Evolutionary conservation across 2,113 vertebrate genomes (phyloP), one percentile per base, ranked within the genome.

Genomic region (Osmerus mordax): DNA sequence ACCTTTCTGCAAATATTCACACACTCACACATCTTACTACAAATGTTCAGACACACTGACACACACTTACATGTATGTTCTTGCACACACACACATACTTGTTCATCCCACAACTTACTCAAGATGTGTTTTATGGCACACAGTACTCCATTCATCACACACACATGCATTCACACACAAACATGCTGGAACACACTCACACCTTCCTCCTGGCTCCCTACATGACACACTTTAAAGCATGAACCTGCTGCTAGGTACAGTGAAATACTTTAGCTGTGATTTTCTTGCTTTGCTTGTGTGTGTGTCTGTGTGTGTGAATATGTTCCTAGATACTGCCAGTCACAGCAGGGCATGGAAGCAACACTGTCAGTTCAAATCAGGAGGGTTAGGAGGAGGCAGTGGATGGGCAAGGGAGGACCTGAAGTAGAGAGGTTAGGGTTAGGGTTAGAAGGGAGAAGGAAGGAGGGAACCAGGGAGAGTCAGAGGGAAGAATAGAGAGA

Each of bases 201-300:
- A 36, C 65, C 16, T 21, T 19, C 3, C 56, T 36, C 52, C n/a
- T 25, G 61, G 32, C 58, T 53, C 11, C 64, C 7, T 67, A 23
- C 29, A 53, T 52, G 15, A 19, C 59, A 54, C 62, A 36, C 65
- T 47, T 61, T 63, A 52, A 13, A 67, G 61, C 68, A 59, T 75
- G 67, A 76, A 23, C 65, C 47, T 47, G 58, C 28, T 51, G 54
- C 56, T 6, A 72, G 69, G 29, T 58, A 60, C 78, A 61, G 59
- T 47, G 28, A 70, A 79, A 68, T 36, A 53, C 28, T 62, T 70
- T 52, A 69, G 71, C 70, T 76, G 12, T 69, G 73, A 67, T 86
- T 87, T 81, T 73, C 81, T 86, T 87, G 74, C 82, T 78, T 66
- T 65, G 14, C 62, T 67, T 62, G 72, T 36, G 32, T 36, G 7